A percentile compares a stretch with the other conserved stretches of the same genome.
phyloP scores from a whole-genome alignment of 2,888 invertebrate genomes.

The Trisateles emortualis region DNA sequence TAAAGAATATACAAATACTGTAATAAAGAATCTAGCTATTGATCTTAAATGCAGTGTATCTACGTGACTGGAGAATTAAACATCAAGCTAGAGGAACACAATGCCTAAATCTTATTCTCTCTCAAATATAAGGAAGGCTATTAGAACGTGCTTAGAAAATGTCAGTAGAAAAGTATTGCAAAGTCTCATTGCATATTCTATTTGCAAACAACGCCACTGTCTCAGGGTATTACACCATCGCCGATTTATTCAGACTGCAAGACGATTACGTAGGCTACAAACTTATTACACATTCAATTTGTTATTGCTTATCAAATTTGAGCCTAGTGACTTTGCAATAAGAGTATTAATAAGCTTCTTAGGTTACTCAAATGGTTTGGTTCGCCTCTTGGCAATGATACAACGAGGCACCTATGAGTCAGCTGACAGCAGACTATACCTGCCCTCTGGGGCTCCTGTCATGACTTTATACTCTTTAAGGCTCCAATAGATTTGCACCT shows the following conservation, averaged over 20 bases:
- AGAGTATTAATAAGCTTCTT: slow-evolving; percentile 20
- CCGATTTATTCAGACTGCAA: slow-evolving; percentile 75
- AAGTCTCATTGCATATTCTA: slow-evolving; percentile 57
- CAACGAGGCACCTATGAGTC: slow-evolving; percentile 72
- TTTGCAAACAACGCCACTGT: slow-evolving; percentile 65
- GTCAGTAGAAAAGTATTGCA: slow-evolving; percentile 44
- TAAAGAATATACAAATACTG: background rate
- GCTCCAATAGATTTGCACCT: slow-evolving; percentile 17
- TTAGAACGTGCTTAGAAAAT: slow-evolving; percentile 47
- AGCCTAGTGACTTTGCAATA: slow-evolving; percentile 48
- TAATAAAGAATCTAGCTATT: background rate
- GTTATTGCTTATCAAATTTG: slow-evolving; percentile 46
- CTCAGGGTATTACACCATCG: slow-evolving; percentile 66
- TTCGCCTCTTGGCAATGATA: slow-evolving; percentile 61
- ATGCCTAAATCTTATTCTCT: slow-evolving; percentile 19
- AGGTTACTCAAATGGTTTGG: slow-evolving; percentile 16
- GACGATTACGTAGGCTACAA: slow-evolving; percentile 66
- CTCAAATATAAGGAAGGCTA: slow-evolving; percentile 44
- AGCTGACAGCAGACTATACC: slow-evolving; percentile 53
- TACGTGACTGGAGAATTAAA: slow-evolving; percentile 25
- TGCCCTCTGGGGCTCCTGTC: slow-evolving; percentile 41
- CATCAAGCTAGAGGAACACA: background rate
- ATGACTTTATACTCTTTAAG: slow-evolving; percentile 23
- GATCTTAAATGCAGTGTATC: slow-evolving; percentile 14
- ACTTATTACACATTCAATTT: slow-evolving; percentile 40